phyloP scores from a whole-genome alignment of 2,888 invertebrate genomes.

The Hesperia comma region DNA sequence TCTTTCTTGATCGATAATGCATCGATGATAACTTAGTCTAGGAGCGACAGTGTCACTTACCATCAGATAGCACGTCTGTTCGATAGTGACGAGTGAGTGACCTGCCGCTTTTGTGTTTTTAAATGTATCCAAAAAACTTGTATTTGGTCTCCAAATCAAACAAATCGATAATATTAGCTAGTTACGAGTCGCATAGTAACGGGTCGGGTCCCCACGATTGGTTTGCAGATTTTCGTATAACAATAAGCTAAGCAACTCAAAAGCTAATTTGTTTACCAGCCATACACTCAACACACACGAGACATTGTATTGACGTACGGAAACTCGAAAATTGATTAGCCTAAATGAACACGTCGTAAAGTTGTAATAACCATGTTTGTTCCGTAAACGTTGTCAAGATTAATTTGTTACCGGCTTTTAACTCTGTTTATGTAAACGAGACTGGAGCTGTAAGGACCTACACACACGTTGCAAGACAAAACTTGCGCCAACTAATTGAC shows the following conservation, averaged over 20 bases:
- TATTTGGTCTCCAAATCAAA: too few species aligned
- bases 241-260: conserved; percentile 36
- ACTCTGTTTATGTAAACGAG: background rate
- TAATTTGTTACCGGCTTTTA: background rate
- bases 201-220: conserved; percentile 19
- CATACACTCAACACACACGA: conserved; percentile 32
- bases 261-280: conserved; percentile 43
- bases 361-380: conserved; percentile 30
- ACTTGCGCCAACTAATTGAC: too few species aligned
- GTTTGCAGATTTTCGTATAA: conserved; percentile 15
- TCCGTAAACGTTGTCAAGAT: conserved; percentile 16
- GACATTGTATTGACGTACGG: conserved; percentile 40
- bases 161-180: too few species aligned
- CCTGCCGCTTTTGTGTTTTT: too few species aligned
- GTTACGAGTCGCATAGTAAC: background rate
- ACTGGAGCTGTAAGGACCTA: background rate
- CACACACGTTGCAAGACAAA: too few species aligned
- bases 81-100: too few species aligned
- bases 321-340: conserved; percentile 44
- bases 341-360: conserved; percentile 40
- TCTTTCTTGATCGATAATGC: too few species aligned
- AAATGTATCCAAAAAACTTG: too few species aligned
- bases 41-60: too few species aligned
- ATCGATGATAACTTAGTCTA: too few species aligned
- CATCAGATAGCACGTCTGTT: too few species aligned